Percentiles rank a stretch among this genome's conserved stretches.
Evolutionary conservation across 2,797 vertebrate species (phyloP).

Genomic region (Champsocephalus gunnari): DNA sequence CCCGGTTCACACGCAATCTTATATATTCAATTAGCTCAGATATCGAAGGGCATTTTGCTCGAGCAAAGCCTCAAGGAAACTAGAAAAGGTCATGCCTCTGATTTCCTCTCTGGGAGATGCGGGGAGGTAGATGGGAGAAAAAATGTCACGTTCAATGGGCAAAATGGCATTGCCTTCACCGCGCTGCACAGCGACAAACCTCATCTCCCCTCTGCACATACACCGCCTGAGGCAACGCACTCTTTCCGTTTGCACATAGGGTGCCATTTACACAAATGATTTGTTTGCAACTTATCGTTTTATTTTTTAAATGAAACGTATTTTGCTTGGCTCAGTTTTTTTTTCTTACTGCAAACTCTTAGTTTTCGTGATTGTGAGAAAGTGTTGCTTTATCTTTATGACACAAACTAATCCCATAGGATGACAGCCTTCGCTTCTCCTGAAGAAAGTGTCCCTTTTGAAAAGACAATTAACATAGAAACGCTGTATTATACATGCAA

Average conservation of each 20-base stretch:
- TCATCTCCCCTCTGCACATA: slow-evolving; percentile 61
- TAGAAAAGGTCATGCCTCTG: slow-evolving; percentile 81
- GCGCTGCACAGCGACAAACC: slow-evolving; percentile 53
- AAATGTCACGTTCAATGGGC: slow-evolving; percentile 66
- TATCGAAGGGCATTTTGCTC: slow-evolving; percentile 81
- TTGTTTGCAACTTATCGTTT: no score
- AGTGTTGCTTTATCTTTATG: no score
- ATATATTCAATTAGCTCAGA: slow-evolving; percentile 85
- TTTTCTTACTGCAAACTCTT: no score
- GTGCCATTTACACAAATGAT: no score
- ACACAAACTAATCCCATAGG: no score
- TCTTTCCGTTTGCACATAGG: slow-evolving; percentile 32
- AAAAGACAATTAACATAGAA: slow-evolving; percentile 70
- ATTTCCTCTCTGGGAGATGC: slow-evolving; percentile 69
- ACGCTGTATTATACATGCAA: slow-evolving; percentile 72
- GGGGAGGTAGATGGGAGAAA: slow-evolving; percentile 55
- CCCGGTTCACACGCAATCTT: slow-evolving; percentile 75
- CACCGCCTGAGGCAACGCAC: slow-evolving; percentile 48
- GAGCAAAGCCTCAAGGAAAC: slow-evolving; percentile 75
- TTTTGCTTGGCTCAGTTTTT: no score
- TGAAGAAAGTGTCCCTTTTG: slow-evolving; percentile 59
- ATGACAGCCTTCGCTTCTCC: slow-evolving; percentile 35
- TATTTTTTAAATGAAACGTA: no score
- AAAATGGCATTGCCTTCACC: slow-evolving; percentile 74
- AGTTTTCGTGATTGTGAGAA: no score